These are phyloP conservation scores for Gadopsis marmoratus DNA, from an alignment of 2,797 vertebrate genomes.

Conservation along the genomic window DNA sequence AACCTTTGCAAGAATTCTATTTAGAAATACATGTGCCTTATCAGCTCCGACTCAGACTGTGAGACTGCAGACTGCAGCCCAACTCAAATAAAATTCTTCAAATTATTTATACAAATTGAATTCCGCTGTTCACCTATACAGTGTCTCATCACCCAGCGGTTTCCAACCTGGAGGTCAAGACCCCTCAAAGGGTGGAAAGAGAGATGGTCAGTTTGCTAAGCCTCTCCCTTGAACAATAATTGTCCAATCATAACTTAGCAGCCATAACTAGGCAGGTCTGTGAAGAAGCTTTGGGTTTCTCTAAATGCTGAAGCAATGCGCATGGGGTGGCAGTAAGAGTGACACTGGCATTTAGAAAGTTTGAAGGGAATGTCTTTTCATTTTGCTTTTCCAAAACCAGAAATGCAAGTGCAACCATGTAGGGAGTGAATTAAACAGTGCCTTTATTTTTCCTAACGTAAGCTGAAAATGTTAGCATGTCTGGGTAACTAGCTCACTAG, in stretches of 20 bases:
- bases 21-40: conserved; percentile 1
- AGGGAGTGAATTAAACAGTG: too few relatives aligned
- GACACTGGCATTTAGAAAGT: background rate
- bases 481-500: background rate
- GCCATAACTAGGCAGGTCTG: background rate
- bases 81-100: background rate
- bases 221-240: background rate
- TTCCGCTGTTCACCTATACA: background rate
- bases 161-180: background rate
- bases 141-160: background rate
- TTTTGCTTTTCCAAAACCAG: background rate
- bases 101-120: background rate
- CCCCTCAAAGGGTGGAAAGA: background rate
- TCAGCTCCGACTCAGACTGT: background rate
- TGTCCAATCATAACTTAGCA: conserved; percentile 18
- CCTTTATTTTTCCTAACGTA: background rate
- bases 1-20: background rate
- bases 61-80: background rate
- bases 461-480: background rate
- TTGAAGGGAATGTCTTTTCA: background rate
- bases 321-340: background rate
- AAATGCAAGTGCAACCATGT: background rate
- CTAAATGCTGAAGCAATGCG: background rate
- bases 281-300: background rate
- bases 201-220: conserved; percentile 14